Evolutionary conservation across 2,888 invertebrate species (phyloP).

Genomic region (Allacma fusca): DNA sequence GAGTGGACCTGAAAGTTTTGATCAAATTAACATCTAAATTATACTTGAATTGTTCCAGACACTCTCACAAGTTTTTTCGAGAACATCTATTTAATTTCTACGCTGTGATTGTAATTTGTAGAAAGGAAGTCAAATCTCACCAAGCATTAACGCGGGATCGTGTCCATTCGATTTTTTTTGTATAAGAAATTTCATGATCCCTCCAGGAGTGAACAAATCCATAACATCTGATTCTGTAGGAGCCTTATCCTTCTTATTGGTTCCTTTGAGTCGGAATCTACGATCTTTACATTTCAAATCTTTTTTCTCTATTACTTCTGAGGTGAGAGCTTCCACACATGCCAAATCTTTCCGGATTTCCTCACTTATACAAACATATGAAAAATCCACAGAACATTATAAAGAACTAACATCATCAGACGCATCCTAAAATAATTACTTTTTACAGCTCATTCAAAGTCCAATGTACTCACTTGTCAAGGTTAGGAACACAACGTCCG

Average conservation of each 20-base stretch:
- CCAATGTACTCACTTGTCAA: conserved; percentile 6
- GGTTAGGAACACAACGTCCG: conserved; percentile 35
- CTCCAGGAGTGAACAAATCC: conserved; percentile 14
- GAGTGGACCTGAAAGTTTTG: conserved; percentile 28
- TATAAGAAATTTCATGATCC: conserved; percentile 31
- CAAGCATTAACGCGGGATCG: neutral
- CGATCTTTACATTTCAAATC: neutral
- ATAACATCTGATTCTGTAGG: neutral
- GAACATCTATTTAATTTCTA: no score
- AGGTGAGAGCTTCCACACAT: neutral
- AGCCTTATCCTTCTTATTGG: neutral
- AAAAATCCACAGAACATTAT: no score
- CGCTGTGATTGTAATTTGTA: neutral
- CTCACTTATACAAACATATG: no score
- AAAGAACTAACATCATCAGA: no score
- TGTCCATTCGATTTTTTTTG: neutral
- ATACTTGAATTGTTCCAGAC: neutral
- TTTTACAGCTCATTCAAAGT: no score
- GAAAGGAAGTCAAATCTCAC: neutral
- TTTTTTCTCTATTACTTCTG: conserved; percentile 5
- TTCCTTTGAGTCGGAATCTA: neutral
- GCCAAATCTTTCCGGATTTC: no score
- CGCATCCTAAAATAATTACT: no score
- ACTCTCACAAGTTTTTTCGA: no score
- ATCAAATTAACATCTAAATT: neutral